Conservation (phyloP, 2,797 vertebrate species). For the Macropodus opercularis region DNA sequence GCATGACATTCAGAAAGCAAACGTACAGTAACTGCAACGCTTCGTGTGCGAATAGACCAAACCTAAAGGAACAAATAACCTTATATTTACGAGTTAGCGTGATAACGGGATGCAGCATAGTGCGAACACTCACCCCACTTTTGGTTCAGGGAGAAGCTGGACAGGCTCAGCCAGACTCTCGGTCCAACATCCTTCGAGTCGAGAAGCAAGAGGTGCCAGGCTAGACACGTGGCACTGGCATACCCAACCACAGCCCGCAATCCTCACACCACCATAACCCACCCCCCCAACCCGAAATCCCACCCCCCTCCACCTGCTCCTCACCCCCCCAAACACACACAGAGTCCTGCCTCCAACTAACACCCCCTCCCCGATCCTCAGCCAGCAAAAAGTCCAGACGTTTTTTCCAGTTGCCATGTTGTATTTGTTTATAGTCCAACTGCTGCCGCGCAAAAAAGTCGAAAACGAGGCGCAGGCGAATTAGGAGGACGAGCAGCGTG, state of each 20-base stretch:
- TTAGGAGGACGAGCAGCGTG: constrained; percentile 16
- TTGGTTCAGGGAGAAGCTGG: constrained; percentile 74
- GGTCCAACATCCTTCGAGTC: constrained; percentile 78
- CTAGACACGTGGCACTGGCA: constrained; percentile 83
- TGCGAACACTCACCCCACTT: constrained; percentile 82
- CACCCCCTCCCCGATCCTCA: constrained; percentile 44
- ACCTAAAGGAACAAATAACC: constrained; percentile 12
- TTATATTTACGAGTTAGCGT: constrained; percentile 49
- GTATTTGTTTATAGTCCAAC: constrained; percentile 63
- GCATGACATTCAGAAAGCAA: constrained; percentile 47
- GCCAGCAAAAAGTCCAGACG: constrained; percentile 70
- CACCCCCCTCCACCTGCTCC: constrained; percentile 67
- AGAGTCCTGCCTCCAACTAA: constrained; percentile 65
- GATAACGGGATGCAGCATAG: constrained; percentile 63
- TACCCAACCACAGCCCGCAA: constrained; percentile 85
- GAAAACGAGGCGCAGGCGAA: constrained; percentile 36
- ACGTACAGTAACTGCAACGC: constrained; percentile 43
- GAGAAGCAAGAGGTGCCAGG: constrained; percentile 80
- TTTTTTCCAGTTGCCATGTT: constrained; percentile 69
- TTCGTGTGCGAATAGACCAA: constrained; percentile 23
- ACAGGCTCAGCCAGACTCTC: constrained; percentile 77
- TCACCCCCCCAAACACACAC: constrained; percentile 50
- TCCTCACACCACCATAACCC: constrained; percentile 81
- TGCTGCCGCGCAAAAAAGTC: constrained; percentile 30
- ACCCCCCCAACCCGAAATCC: constrained; percentile 36